Base-by-base conservation (phyloP, 2,113 vertebrate genomes). In the Anhinga anhinga region DNA sequence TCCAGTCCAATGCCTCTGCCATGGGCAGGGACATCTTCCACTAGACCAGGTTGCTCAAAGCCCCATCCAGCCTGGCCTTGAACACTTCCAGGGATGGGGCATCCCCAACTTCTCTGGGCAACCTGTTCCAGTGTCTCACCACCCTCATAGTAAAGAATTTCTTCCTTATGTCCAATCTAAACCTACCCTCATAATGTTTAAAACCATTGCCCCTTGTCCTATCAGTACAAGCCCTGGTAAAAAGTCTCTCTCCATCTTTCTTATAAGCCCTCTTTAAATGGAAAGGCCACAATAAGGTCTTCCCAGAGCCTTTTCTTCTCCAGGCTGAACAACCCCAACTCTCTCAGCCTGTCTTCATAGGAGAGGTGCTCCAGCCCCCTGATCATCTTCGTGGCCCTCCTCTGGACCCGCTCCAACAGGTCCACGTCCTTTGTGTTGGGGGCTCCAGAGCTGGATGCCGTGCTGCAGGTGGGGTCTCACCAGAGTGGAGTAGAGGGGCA, bases 341-440 rank as follows among this genome's bases (percentile, higher is more conserved):
- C 11, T 73, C 13, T 63, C 56, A 56, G 42, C n/a, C 38, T 63
- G 2, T 42, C 26, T 1, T 27, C 30, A 32, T 0, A 18, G 26
- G 22, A 25, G 49, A 62, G 5, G 13, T 42, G n/a, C 6, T 62
- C 11, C 40, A 62, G 1, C 6, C 16, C 30, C 10, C 30, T 22
- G 29, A 42, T 8, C 30, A 55, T 49, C 3, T 63, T 50, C 1
- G 4, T 36, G 16, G 44, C 27, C 15, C 21, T 80, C 15, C 42
- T 42, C 59, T 71, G 19, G 44, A 22, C 15, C 5, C 1, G 0
- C 16, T 52, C 14, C 4, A 59, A 12, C 22, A 73, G 9, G 11
- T 45, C 44, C 10, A 6, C 34, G 44, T 52, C 27, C 3, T 36
- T 2, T 67, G 8, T 55, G 14, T 11, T 58, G 34, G 2, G 30